These are phyloP conservation scores for Bombus pyrosoma DNA, from an alignment of 1,140 invertebrate genomes.

Conservation along the genomic window DNA sequence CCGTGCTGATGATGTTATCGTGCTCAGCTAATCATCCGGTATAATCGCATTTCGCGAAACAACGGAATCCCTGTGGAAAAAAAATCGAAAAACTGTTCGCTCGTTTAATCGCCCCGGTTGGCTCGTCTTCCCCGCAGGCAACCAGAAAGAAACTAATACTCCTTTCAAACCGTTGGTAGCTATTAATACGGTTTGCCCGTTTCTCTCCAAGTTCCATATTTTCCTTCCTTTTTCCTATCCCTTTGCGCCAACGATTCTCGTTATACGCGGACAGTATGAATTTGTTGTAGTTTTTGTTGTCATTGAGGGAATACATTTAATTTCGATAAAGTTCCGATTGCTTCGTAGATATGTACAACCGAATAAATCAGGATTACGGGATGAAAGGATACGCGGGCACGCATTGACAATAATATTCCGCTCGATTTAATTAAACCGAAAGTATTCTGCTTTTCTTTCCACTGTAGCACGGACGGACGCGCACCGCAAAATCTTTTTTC, in stretches of 20 bases:
- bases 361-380: slow-evolving; percentile 24
- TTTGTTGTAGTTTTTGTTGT: neutral
- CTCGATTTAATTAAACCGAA: slow-evolving; percentile 26
- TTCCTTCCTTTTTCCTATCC: neutral
- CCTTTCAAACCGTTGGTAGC: neutral
- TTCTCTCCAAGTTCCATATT: neutral
- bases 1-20: slow-evolving; percentile 45
- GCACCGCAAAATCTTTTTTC: neutral
- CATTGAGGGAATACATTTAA: neutral
- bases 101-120: neutral
- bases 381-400: neutral
- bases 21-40: slow-evolving; percentile 45
- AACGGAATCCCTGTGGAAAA: neutral
- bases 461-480: neutral
- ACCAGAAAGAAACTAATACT: neutral
- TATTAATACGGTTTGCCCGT: neutral
- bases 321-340: slow-evolving; percentile 1
- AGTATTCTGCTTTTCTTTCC: neutral
- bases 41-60: slow-evolving; percentile 51
- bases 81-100: slow-evolving; percentile 13
- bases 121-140: neutral
- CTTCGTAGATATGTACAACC: neutral
- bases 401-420: slow-evolving; percentile 6
- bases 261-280: neutral
- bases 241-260: neutral